A percentile compares a stretch with the other conserved stretches of the same genome.
phyloP scores from a whole-genome alignment of 2,113 vertebrate species.

The Aegypius monachus region DNA sequence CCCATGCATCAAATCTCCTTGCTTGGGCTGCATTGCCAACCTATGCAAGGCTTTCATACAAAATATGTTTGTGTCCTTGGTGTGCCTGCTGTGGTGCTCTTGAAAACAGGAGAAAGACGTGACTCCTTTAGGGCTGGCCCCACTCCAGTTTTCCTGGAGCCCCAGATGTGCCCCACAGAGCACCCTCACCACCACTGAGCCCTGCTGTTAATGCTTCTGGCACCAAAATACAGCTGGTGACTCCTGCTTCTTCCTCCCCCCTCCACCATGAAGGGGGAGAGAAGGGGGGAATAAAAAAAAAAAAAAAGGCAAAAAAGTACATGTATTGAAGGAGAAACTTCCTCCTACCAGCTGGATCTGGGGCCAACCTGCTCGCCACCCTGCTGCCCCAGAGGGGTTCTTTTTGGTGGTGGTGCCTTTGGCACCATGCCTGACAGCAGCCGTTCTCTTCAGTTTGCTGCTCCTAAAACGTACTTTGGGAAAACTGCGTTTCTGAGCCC shows the following conservation, averaged over 20 bases:
- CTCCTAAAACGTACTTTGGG: background rate
- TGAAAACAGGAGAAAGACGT: background rate
- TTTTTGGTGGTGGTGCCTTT: background rate
- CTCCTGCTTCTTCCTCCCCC: background rate
- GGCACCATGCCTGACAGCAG: background rate
- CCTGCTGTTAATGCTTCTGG: conserved; percentile 1
- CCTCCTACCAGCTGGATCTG: background rate
- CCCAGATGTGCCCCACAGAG: background rate
- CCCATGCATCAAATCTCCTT: background rate
- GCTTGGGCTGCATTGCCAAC: background rate
- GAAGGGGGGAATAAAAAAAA: background rate
- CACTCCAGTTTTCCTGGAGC: conserved; percentile 18
- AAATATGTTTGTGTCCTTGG: background rate
- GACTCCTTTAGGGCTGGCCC: background rate
- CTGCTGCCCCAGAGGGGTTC: background rate
- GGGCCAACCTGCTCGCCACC: background rate
- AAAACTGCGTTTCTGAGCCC: background rate
- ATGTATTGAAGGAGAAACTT: background rate
- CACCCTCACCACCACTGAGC: background rate
- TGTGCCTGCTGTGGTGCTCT: background rate
- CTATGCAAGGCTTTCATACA: background rate
- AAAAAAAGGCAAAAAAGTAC: background rate
- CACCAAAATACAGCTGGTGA: background rate
- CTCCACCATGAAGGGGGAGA: background rate
- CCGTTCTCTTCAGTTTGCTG: background rate